These are phyloP conservation scores for Oscheius onirici DNA, from an alignment of 2,888 invertebrate genomes.

Conservation along the genomic window DNA sequence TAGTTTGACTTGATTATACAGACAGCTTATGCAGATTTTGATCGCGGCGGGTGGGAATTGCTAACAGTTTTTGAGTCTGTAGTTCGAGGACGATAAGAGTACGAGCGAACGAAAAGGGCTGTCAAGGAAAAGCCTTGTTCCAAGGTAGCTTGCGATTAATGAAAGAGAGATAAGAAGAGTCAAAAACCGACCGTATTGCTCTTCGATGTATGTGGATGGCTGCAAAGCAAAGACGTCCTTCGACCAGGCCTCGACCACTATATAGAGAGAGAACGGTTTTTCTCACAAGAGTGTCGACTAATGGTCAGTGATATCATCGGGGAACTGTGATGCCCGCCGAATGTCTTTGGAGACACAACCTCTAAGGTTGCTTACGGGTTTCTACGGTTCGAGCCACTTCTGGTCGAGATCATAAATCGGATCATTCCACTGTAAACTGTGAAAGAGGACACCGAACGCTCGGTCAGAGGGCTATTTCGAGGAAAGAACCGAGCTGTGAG, in stretches of 20 bases:
- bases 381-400: neutral
- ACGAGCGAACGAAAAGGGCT: neutral
- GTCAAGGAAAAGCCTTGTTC: neutral
- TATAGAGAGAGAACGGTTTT: neutral
- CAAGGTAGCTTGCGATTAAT: neutral
- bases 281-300: no score
- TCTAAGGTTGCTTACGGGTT: no score
- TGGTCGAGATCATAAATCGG: neutral
- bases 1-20: neutral
- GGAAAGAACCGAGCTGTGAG: neutral
- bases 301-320: conserved; percentile 20
- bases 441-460: neutral
- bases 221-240: neutral
- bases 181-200: neutral
- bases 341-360: no score
- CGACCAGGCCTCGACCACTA: neutral
- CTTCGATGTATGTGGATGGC: neutral
- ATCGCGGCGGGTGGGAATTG: no score
- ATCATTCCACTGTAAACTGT: neutral
- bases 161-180: neutral
- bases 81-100: no score
- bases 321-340: conserved; percentile 7
- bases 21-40: no score
- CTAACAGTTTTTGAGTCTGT: no score
- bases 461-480: neutral